A percentile compares a stretch with the other conserved stretches of the same genome.
Conservation (phyloP, 2,113 vertebrate species). For the Alligator mississippiensis region DNA sequence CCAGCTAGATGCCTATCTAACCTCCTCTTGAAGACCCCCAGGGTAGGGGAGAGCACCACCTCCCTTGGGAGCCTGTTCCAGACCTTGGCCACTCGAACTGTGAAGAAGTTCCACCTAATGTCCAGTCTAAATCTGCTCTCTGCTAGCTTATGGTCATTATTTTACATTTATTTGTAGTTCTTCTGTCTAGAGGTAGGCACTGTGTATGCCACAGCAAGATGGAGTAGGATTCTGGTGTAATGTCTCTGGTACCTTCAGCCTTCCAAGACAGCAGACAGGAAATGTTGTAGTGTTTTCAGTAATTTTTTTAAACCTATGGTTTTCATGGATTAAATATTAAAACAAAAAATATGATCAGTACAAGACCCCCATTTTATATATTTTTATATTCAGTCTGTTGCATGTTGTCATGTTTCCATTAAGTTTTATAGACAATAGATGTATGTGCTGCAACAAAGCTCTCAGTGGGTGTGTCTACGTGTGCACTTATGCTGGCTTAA, state of each 20-base stretch:
- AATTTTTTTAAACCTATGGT: background rate
- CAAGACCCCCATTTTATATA: background rate
- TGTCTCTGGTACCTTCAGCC: background rate
- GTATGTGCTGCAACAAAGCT: no score
- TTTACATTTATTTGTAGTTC: background rate
- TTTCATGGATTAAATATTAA: constrained; percentile 1
- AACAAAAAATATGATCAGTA: background rate
- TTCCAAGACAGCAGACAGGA: background rate
- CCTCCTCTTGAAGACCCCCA: no score
- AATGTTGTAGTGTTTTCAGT: background rate
- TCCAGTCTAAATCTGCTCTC: no score
- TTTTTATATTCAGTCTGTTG: background rate
- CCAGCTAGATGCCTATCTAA: no score
- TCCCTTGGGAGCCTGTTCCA: no score
- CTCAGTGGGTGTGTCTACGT: no score
- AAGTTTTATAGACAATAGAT: no score
- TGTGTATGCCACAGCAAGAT: background rate
- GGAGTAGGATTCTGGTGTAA: background rate
- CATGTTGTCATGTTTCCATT: background rate
- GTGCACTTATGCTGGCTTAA: no score
- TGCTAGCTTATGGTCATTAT: no score
- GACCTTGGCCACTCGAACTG: no score
- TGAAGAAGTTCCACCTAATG: no score
- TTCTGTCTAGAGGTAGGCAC: background rate
- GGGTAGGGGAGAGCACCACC: no score